Evolutionary conservation across 2,888 invertebrate species (phyloP).

Genomic region (Lacanobia wlatinum): DNA sequence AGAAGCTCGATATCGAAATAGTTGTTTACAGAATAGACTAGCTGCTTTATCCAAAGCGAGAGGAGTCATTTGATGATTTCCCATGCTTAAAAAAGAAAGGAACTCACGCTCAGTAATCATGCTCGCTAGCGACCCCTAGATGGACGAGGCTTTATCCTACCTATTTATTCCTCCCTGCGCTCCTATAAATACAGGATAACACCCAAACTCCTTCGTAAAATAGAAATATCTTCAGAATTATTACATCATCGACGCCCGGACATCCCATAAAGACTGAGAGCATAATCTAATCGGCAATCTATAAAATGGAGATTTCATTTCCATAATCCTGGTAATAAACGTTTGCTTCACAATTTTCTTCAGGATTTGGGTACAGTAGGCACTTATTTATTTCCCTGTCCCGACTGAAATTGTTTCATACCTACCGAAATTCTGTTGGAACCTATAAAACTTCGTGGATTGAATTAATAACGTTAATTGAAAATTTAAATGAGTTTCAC

Average conservation of each 20-base stretch:
- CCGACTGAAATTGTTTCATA: conserved; percentile 44
- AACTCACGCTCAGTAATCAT: not conserved
- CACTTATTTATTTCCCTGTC: conserved; percentile 44
- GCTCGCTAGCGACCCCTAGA: not conserved
- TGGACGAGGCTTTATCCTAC: not conserved
- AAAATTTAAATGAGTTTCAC: conserved; percentile 46
- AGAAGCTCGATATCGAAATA: too few species aligned
- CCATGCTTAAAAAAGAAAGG: too few species aligned
- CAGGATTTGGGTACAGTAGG: conserved; percentile 16
- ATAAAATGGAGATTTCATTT: conserved; percentile 65
- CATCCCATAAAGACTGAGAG: conserved; percentile 53
- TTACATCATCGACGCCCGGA: conserved; percentile 51
- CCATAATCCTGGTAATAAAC: conserved; percentile 62
- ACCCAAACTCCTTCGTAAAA: conserved; percentile 30
- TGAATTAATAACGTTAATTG: conserved; percentile 53
- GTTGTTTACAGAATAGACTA: too few species aligned
- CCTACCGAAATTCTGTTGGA: conserved; percentile 33
- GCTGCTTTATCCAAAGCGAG: too few species aligned
- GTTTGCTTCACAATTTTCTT: conserved; percentile 58
- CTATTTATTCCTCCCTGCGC: conserved; percentile 3
- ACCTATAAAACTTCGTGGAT: conserved; percentile 52
- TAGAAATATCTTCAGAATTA: conserved; percentile 46
- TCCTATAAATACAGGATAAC: conserved; percentile 26
- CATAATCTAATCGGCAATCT: conserved; percentile 61
- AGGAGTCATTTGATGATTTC: too few species aligned